Evolutionary conservation across 2,888 invertebrate species (phyloP), one percentile per base, ranked within the genome.

Genomic region (Himalopsyche anomala): DNA sequence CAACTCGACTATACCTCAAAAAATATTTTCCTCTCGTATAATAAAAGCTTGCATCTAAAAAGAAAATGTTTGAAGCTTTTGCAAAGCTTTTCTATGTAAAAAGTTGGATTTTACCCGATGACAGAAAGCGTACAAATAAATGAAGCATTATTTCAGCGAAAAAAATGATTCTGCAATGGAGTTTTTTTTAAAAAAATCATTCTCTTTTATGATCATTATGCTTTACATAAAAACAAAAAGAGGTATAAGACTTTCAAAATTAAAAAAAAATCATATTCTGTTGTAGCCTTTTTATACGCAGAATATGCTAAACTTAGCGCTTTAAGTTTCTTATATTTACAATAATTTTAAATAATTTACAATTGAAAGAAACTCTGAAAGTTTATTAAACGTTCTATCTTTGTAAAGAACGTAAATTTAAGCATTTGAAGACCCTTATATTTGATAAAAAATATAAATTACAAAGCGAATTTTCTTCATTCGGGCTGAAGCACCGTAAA

Each of bases 341-440:
- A 62, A 62, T 62, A 62, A 62, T 62, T 62, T 62, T n/a, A 62
- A 62, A 62, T n/a, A 62, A 62, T 62, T 19, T 62, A 28, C 19
- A 62, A 62, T 62, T 62, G 62, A 62, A 62, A 62, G 19, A 62
- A 62, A 62, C 5, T 8, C 28, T 19, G 19, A 19, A 51, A 62
- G 62, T 19, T 62, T 62, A 62, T 62, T 6, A 62, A 62, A 62
- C 6, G 19, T 62, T 62, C 62, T 62, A 62, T 62, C 19, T 62
- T 62, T 62, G 62, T 19, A 8, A 5, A 19, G 62, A 62, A 62
- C 62, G 8, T 62, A 62, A 19, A 19, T 62, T 62, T 19, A 28
- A 28, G 8, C 62, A 15, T 51, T 62, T 19, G 62, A 62, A 62
- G 28, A 62, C 19, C 62, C 8, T 4, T 56, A 8, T 19, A 19